These are phyloP conservation scores for Sebastes ruberrimus DNA, from an alignment of 2,797 vertebrate genomes.

Conservation along the genomic window DNA sequence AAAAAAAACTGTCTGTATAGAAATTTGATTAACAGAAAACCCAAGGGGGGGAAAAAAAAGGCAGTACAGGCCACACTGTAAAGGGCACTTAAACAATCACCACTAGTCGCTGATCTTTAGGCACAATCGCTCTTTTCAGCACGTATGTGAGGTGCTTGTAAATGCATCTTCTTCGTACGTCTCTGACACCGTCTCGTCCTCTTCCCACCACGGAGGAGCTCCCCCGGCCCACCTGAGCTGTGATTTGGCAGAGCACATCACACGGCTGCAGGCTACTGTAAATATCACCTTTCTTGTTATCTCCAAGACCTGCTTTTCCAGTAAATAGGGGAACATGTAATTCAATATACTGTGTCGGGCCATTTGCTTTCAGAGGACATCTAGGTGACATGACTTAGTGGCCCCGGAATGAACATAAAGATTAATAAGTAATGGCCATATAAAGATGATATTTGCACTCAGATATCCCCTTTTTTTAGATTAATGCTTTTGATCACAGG, in stretches of 20 bases:
- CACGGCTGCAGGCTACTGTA: conserved; percentile 69
- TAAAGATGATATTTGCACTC: conserved; percentile 83
- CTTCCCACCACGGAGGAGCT: conserved; percentile 4
- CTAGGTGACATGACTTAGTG: conserved; percentile 82
- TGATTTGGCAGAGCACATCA: conserved; percentile 65
- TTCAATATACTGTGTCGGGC: conserved; percentile 72
- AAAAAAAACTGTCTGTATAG: not conserved
- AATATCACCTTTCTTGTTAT: conserved; percentile 88
- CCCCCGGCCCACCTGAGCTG: conserved; percentile 60
- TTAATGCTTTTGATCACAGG: conserved; percentile 73
- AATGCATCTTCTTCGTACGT: not conserved
- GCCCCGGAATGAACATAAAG: conserved; percentile 79
- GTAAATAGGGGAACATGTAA: conserved; percentile 83
- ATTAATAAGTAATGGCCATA: conserved; percentile 86
- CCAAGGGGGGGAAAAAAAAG: not conserved
- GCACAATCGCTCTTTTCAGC: not conserved
- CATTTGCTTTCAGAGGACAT: conserved; percentile 82
- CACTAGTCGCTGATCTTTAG: not conserved
- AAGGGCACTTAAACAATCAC: not conserved
- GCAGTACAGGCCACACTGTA: not conserved
- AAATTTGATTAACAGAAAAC: conserved; percentile 2
- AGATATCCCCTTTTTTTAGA: conserved; percentile 68
- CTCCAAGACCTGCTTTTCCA: conserved; percentile 84
- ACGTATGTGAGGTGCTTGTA: not conserved
- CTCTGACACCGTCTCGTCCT: not conserved